Conservation (phyloP, 2,888 invertebrate genomes). For the Ophion slaviceki region DNA sequence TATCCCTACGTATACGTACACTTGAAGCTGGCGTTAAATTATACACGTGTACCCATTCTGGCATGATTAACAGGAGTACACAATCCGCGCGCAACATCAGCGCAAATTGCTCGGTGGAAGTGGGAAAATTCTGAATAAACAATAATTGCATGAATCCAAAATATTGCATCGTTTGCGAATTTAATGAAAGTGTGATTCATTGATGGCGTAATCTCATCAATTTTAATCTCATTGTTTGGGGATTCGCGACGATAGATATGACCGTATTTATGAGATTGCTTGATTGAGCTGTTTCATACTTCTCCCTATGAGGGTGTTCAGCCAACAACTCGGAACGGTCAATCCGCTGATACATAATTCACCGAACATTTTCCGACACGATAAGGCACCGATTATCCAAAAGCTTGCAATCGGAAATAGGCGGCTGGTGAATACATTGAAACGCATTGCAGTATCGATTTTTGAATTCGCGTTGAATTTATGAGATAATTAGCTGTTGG, state of each 20-base stretch:
- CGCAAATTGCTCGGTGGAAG: slow-evolving; percentile 18
- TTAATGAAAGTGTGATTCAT: slow-evolving; percentile 33
- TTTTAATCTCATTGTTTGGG: slow-evolving; percentile 19
- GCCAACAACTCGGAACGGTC: background rate
- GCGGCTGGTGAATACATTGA: background rate
- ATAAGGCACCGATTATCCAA: background rate
- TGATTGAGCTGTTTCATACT: background rate
- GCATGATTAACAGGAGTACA: slow-evolving; percentile 2
- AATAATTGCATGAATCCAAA: slow-evolving; percentile 34
- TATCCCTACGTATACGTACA: background rate
- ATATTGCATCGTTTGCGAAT: slow-evolving; percentile 29
- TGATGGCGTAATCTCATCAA: slow-evolving; percentile 29
- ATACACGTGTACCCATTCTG: background rate
- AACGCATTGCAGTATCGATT: slow-evolving; percentile 19
- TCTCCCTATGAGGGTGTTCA: background rate
- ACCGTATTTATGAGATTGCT: background rate
- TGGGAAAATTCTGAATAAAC: slow-evolving; percentile 43
- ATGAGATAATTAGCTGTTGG: slow-evolving; percentile 22
- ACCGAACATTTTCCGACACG: background rate
- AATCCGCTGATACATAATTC: background rate
- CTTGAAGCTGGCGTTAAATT: background rate
- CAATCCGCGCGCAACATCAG: slow-evolving; percentile 23
- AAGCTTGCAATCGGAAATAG: background rate
- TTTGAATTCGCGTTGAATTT: slow-evolving; percentile 5
- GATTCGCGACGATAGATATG: background rate